Conservation (phyloP, 2,888 invertebrate species). For the Caenorhabditis sp. region DNA sequence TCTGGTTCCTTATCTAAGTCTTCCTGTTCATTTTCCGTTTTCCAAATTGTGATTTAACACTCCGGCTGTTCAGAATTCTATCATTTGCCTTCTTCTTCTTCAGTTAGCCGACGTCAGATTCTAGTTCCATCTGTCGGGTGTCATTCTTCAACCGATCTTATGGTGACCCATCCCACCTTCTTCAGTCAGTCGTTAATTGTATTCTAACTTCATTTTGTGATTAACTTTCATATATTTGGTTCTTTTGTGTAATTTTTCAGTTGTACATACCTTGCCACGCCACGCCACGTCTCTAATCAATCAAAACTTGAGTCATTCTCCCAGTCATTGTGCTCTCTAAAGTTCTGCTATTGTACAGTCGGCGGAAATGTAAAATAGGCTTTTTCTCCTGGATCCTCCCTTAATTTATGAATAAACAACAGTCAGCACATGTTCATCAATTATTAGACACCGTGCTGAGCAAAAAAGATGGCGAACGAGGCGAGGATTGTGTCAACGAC, state of each 20-base stretch:
- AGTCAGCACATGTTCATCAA: neutral
- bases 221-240: no score
- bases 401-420: constrained; percentile 31
- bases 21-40: neutral
- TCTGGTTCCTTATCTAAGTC: neutral
- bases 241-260: no score
- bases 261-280: no score
- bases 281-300: no score
- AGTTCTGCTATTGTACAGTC: neutral
- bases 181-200: neutral
- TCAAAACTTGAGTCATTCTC: no score
- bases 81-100: neutral
- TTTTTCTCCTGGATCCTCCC: neutral
- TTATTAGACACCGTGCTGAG: constrained; percentile 45
- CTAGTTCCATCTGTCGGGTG: constrained; percentile 54
- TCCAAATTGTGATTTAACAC: constrained; percentile 26
- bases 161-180: neutral
- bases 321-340: no score
- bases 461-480: constrained; percentile 54
- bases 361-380: neutral
- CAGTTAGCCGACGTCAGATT: constrained; percentile 36
- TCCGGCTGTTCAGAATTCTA: constrained; percentile 14
- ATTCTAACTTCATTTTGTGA: constrained; percentile 4
- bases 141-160: constrained; percentile 29
- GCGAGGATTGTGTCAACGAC: constrained; percentile 52